Conservation (phyloP, 2,113 vertebrate genomes). For the Sus scrofa region T2T-Sscrofa CM000818.6:115151001-115151500, state of each 20-base stretch:
- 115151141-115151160: background rate
- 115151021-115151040: background rate
- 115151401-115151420: background rate
- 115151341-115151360: background rate
- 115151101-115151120: background rate
- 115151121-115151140: background rate
- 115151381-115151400: rapidly evolving
- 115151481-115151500: too few relatives aligned
- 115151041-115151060: background rate
- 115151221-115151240: background rate
- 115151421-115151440: rapidly evolving
- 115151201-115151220: background rate
- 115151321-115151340: background rate
- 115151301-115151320: background rate
- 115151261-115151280: background rate
- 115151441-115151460: background rate
- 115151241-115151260: background rate
- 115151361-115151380: background rate
- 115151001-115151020: background rate
- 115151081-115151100: background rate
- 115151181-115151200: background rate
- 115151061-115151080: background rate
- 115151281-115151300: background rate
- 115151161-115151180: background rate
- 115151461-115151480: background rate